Evolutionary conservation across 2,797 vertebrate species (phyloP).

Genomic region (Pangasius larnaudii): DNA sequence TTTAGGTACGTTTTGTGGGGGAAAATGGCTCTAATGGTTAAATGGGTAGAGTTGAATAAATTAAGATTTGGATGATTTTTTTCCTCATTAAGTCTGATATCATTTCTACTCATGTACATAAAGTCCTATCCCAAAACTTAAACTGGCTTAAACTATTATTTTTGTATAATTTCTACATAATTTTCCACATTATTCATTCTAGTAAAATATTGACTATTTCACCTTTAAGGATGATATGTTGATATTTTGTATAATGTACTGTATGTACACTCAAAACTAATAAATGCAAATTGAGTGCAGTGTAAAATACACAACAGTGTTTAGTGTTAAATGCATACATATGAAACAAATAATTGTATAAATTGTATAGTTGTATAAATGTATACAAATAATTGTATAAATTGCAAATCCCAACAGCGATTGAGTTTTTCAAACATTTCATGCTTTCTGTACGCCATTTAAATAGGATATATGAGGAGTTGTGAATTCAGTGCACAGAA

Average conservation of each 20-base stretch:
- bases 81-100: neutral
- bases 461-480: too few relatives aligned
- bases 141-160: too few relatives aligned
- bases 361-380: neutral
- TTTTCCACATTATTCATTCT: too few relatives aligned
- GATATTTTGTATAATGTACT: too few relatives aligned
- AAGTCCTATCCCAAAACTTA: neutral
- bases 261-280: too few relatives aligned
- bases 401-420: neutral
- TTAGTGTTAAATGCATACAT: neutral
- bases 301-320: too few relatives aligned
- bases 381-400: neutral
- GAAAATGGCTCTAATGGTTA: neutral
- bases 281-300: too few relatives aligned
- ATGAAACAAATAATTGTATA: neutral
- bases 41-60: neutral
- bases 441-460: neutral
- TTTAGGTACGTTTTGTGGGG: neutral
- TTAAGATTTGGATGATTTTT: neutral
- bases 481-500: neutral
- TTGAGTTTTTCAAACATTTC: too few relatives aligned
- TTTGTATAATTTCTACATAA: too few relatives aligned
- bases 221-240: too few relatives aligned
- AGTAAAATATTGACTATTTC: too few relatives aligned
- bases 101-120: neutral